Evolutionary conservation across 2,888 invertebrate species (phyloP), one percentile per base, ranked within the genome.

Genomic region (Odontothrips loti): DNA sequence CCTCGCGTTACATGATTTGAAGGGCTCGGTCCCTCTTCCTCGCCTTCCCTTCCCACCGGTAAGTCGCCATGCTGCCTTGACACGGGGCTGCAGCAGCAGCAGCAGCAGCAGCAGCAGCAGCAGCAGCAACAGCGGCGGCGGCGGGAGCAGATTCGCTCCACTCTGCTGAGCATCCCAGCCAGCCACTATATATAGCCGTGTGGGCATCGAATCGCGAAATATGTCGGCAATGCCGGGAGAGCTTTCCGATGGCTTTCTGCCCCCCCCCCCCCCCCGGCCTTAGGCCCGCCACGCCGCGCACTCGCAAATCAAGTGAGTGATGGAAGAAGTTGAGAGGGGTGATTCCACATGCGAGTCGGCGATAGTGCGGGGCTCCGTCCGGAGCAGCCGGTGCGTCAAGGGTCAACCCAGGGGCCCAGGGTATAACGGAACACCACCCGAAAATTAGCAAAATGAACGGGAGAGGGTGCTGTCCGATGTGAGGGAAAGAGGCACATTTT

Each of bases 171-270:
- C 68, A 75, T 75, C 68, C 68, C 68, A 8, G 23, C 23, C 68
- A 20, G n/a, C 68, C 23, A 9, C 23, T 75, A 27, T 75, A 75
- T 75, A 75, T 75, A 75, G 68, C 23, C 23, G 27, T 23, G 58
- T 43, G 68, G 27, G 68, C 68, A 27, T 27, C 68, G 68, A 75
- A 75, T 75, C 68, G 68, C 68, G 68, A 23, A 75, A 75, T 75
- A 27, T 27, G 68, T 27, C 23, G 23, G 68, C n/a, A 75, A 75
- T 75, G 68, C 58, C 17, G 17, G n/a, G 17, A 20, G 58, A 20
- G 58, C 58, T 58, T 58, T 58, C 20, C 17, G 15, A 58, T 58
- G 58, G 58, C 11, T 43, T 43, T 43, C 34, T 43, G 34, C 34
- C 34, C 34, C 34, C 34, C 3, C 34, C 34, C 34, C 34, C 34